phyloP scores from a whole-genome alignment of 1,140 invertebrate species.

The Drosophila nebulosa region DNA sequence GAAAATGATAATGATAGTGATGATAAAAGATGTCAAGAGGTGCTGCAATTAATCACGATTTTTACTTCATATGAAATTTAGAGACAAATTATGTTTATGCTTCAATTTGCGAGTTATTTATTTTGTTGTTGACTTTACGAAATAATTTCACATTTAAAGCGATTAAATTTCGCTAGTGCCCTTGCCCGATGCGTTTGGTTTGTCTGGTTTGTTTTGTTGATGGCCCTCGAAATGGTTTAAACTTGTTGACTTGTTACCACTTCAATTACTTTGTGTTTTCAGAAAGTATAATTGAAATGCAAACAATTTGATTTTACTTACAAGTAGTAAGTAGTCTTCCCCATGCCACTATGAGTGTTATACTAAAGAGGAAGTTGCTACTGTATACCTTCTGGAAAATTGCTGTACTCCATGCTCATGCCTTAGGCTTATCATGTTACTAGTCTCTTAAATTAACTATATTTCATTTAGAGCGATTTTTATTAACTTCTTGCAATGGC shows the following conservation, averaged over 20 bases:
- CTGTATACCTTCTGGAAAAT: not conserved
- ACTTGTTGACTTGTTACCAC: slow-evolving; percentile 28
- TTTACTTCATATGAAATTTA: slow-evolving; percentile 50
- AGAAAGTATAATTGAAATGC: not conserved
- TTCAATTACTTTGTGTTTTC: slow-evolving; percentile 40
- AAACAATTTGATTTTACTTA: not conserved
- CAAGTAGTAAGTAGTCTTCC: not conserved
- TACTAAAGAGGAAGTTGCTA: not conserved
- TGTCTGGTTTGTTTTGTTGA: slow-evolving; percentile 3
- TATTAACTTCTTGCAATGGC: too few species aligned
- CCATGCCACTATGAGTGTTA: not conserved
- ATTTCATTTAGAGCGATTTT: too few species aligned
- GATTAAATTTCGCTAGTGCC: slow-evolving; percentile 72
- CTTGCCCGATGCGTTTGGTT: slow-evolving; percentile 24
- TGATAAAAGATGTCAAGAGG: slow-evolving; percentile 32
- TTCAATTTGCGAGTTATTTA: slow-evolving; percentile 19
- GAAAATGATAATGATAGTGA: not conserved
- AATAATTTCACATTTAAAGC: slow-evolving; percentile 75
- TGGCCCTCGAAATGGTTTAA: slow-evolving; percentile 13
- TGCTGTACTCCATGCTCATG: too few species aligned
- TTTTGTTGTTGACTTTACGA: slow-evolving; percentile 36
- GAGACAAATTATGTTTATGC: slow-evolving; percentile 40
- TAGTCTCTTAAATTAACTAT: too few species aligned
- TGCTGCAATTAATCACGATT: slow-evolving; percentile 63
- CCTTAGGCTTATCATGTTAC: too few species aligned